Conservation (phyloP, 2,888 invertebrate species). For the Oscheius myriophilus region DNA sequence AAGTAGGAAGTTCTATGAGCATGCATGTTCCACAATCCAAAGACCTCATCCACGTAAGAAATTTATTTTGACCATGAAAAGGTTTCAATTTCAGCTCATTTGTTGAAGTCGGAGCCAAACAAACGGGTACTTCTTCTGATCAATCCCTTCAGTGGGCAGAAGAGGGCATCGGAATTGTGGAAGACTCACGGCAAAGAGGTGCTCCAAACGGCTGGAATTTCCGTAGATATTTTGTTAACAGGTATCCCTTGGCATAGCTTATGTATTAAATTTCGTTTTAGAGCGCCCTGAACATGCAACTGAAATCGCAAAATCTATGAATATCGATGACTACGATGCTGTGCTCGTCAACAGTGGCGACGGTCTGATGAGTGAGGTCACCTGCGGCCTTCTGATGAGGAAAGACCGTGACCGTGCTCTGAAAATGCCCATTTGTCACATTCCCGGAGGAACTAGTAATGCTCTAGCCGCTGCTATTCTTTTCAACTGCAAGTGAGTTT, state of each 20-base stretch:
- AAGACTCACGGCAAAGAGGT: conserved; percentile 25
- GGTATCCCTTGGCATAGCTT: conserved; percentile 25
- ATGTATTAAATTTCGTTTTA: conserved; percentile 25
- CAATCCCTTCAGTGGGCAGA: conserved; percentile 53
- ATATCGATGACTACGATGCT: conserved; percentile 82
- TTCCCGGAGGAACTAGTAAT: conserved; percentile 97
- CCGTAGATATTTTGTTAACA: conserved; percentile 39
- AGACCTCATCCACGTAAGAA: conserved; percentile 15
- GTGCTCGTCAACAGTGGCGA: conserved; percentile 78
- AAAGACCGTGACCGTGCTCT: conserved; percentile 85
- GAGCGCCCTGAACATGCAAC: conserved; percentile 81
- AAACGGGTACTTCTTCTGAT: conserved; percentile 40
- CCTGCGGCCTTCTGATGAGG: conserved; percentile 87
- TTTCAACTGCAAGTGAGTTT: conserved; percentile 52
- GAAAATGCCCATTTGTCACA: conserved; percentile 84
- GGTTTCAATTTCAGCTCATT: conserved; percentile 35
- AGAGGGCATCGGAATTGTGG: conserved; percentile 33
- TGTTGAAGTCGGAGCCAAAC: conserved; percentile 1
- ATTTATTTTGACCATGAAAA: too few species aligned
- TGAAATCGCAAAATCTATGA: conserved; percentile 77
- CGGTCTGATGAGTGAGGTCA: conserved; percentile 73
- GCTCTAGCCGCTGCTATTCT: conserved; percentile 77
- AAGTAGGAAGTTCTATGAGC: not conserved
- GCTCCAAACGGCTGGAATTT: conserved; percentile 35
- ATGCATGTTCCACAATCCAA: not conserved